Base-by-base conservation (phyloP, 2,113 vertebrate genomes). In the Cygnus atratus region DNA sequence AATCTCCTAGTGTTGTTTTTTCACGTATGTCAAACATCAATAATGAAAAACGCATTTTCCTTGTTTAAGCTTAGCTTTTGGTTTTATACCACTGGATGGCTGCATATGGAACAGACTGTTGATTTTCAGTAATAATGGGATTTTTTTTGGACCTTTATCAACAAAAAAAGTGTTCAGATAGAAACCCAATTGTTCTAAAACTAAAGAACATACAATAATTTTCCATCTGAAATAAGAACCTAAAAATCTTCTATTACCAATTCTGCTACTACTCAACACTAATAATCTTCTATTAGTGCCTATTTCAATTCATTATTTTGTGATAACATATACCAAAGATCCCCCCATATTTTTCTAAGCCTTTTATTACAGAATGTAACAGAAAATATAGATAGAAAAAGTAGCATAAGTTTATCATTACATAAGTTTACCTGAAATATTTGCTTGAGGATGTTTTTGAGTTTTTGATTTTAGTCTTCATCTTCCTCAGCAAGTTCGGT, bases 401-500 rank as follows among this genome's bases (percentile, higher is more conserved):
- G 25, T 20, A 63, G 13, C 48, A 10, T 72, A 54, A 54, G 28
- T 33, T 66, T 72, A 43, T 83, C 59, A 83, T 15, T 28, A 31
- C 21, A 39, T 21, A 71, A 82, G 20, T 50, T 83, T 84, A 96
- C 96, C 93, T 87, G 39, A 84, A 82, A 11, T 31, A 62, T 52
- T 75, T 91, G 66, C 86, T 70, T 8, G 25, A 66, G 12, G 11
- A 17, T 5, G 15, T 57, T 98, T 98, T 97, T 90, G 3, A 83
- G 15, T 57, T 98, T 98, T 97, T 90, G 3, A 83, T 58, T 86
- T 97, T 95, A 98, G 3, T 98, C 98, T 52, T 98, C 98, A 58
- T 98, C 99, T 71, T 99, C 99, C 86, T 99, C 99, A 35, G 98
- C 97, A 94, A 99, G 91, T 85, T 99, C 99, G 33, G 99, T 99